These are phyloP conservation scores for Lepidurus arcticus DNA, from an alignment of 1,140 invertebrate genomes.

Conservation along the genomic window DNA sequence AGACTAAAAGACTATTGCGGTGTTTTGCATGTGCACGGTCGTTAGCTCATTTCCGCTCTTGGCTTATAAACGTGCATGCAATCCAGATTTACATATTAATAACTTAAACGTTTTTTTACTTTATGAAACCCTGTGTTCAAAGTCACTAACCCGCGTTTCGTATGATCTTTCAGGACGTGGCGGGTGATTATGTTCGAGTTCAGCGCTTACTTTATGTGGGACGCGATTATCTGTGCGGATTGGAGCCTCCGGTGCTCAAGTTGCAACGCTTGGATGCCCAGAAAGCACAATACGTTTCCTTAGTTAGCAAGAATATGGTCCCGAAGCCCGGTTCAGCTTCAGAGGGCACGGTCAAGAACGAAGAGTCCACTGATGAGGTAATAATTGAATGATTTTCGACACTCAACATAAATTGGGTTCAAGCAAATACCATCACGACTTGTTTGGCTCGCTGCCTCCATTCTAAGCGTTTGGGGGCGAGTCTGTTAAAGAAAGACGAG, in stretches of 20 bases:
- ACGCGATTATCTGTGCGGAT: conserved; percentile 80
- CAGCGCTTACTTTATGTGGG: conserved; percentile 73
- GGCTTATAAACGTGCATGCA: not conserved
- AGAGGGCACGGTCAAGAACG: not conserved
- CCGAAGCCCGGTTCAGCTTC: not conserved
- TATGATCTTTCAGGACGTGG: conserved; percentile 52
- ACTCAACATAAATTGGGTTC: too few relatives aligned
- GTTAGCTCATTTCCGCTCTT: not conserved
- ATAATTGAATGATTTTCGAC: not conserved
- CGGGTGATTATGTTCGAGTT: conserved; percentile 66
- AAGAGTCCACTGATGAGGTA: conserved; percentile 9
- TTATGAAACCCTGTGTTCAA: not conserved
- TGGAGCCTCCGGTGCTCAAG: conserved; percentile 75
- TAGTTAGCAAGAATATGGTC: conserved; percentile 52
- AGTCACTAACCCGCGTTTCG: conserved; percentile 30
- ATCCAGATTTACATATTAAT: conserved; percentile 5
- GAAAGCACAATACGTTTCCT: conserved; percentile 62
- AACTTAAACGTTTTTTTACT: not conserved
- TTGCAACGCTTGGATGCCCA: conserved; percentile 59
- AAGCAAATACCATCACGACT: too few relatives aligned
- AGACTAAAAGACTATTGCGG: conserved; percentile 20
- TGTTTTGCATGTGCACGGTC: conserved; percentile 16
- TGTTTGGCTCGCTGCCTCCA: too few relatives aligned
- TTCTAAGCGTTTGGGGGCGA: too few relatives aligned
- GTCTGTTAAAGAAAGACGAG: too few relatives aligned